Conservation (phyloP, 2,113 vertebrate species). For the Otus sunia region DNA sequence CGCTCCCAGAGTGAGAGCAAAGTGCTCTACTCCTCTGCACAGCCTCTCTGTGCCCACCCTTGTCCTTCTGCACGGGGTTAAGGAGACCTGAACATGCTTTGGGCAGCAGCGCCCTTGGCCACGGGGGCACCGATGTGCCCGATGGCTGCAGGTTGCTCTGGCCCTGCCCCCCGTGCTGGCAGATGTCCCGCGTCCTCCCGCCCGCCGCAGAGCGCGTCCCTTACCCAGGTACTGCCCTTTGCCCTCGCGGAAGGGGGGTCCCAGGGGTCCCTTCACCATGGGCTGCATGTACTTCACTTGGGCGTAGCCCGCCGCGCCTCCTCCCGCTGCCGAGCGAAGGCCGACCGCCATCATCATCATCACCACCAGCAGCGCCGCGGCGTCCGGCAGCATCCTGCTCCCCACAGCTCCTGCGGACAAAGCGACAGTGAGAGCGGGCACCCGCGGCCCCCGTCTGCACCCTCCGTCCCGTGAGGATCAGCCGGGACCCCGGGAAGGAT, state of each 20-base stretch:
- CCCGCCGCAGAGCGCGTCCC: background rate
- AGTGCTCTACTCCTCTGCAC: background rate
- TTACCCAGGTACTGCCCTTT: slow-evolving; percentile 98
- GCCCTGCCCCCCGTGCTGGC: background rate
- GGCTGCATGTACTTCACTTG: slow-evolving; percentile 96
- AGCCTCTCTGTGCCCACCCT: background rate
- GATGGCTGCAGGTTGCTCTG: fast-evolving
- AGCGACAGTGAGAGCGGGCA: background rate
- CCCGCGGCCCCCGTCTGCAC: fast-evolving
- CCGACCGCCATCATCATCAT: slow-evolving; percentile 5
- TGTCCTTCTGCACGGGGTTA: background rate
- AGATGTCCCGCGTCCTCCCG: background rate
- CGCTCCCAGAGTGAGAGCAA: background rate
- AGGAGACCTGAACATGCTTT: background rate
- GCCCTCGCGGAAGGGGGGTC: slow-evolving; percentile 96
- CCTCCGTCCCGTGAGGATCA: fast-evolving
- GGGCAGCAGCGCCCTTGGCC: background rate
- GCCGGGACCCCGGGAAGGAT: background rate
- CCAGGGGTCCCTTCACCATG: slow-evolving; percentile 96
- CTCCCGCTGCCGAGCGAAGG: slow-evolving; percentile 58
- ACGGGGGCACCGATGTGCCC: background rate
- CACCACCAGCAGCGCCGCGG: slow-evolving; percentile 68
- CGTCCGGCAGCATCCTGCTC: slow-evolving; percentile 57
- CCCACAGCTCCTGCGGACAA: background rate
- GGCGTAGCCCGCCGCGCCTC: slow-evolving; percentile 83